Percentiles rank a stretch among this genome's conserved stretches.
phyloP scores from a whole-genome alignment of 2,113 vertebrate species.

The Platichthys flesus region DNA sequence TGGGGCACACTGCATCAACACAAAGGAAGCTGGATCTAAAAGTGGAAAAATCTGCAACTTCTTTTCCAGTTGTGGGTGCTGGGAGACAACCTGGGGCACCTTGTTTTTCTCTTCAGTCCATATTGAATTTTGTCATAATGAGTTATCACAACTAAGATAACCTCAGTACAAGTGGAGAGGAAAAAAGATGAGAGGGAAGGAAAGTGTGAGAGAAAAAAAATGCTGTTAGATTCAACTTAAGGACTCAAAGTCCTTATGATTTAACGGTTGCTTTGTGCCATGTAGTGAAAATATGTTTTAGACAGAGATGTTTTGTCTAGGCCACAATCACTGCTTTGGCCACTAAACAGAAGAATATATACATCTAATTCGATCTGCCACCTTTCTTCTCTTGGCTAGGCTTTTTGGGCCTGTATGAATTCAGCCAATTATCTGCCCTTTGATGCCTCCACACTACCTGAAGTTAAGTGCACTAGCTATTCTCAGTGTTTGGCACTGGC shows the following conservation, averaged over 20 bases:
- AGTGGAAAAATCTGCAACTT: slow-evolving; percentile 43
- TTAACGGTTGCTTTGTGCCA: slow-evolving; percentile 62
- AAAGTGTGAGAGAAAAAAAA: slow-evolving; percentile 1
- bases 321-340: slow-evolving; percentile 37
- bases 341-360: slow-evolving; percentile 12
- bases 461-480: slow-evolving; percentile 16
- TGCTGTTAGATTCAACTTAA: slow-evolving; percentile 14
- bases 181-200: slow-evolving; percentile 1
- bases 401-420: slow-evolving; percentile 25
- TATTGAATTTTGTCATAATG: slow-evolving; percentile 51
- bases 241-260: slow-evolving; percentile 52
- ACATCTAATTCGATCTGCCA: slow-evolving; percentile 36
- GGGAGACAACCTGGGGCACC: slow-evolving; percentile 31
- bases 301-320: slow-evolving; percentile 68
- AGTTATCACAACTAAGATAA: slow-evolving; percentile 45
- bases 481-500: slow-evolving; percentile 42
- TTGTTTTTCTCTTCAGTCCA: slow-evolving; percentile 37
- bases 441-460: slow-evolving; percentile 29
- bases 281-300: slow-evolving; percentile 59
- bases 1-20: slow-evolving; percentile 49
- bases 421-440: slow-evolving; percentile 36
- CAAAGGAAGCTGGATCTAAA: slow-evolving; percentile 30
- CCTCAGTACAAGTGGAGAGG: slow-evolving; percentile 42
- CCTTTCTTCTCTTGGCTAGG: slow-evolving; percentile 20
- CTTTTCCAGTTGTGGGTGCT: slow-evolving; percentile 26